Conservation (phyloP, 2,888 invertebrate genomes). For the Timandra comae region DNA sequence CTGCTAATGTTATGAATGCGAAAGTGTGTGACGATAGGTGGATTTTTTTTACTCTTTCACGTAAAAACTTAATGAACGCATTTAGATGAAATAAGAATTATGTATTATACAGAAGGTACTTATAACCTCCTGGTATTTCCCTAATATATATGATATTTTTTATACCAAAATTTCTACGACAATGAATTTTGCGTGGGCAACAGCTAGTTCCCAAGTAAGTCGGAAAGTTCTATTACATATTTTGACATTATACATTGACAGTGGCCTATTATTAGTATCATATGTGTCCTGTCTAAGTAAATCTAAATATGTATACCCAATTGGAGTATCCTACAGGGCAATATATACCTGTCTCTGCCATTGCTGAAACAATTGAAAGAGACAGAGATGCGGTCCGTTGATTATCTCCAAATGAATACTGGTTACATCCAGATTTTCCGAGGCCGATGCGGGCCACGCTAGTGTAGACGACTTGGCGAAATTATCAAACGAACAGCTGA, state of each 20-base stretch:
- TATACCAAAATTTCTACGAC: no score
- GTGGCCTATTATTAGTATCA: not conserved
- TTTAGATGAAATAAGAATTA: no score
- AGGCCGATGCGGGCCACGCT: constrained; percentile 30
- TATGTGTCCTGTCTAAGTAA: not conserved
- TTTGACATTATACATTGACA: not conserved
- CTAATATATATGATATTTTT: no score
- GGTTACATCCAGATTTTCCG: constrained; percentile 52
- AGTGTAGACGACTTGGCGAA: constrained; percentile 9
- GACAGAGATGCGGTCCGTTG: constrained; percentile 17
- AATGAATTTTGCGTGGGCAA: no score
- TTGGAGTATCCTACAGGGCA: not conserved
- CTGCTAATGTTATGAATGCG: no score
- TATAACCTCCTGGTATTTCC: no score
- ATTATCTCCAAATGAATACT: constrained; percentile 62
- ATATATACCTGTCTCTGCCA: not conserved
- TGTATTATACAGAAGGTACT: no score
- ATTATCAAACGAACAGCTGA: constrained; percentile 2
- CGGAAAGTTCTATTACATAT: not conserved
- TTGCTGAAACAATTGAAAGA: no score
- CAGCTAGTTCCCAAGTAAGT: not conserved
- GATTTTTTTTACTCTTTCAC: no score
- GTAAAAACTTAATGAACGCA: no score
- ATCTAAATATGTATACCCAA: not conserved
- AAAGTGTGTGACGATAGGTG: no score